phyloP scores from a whole-genome alignment of 2,113 vertebrate genomes.

The Gavialis gangeticus region DNA sequence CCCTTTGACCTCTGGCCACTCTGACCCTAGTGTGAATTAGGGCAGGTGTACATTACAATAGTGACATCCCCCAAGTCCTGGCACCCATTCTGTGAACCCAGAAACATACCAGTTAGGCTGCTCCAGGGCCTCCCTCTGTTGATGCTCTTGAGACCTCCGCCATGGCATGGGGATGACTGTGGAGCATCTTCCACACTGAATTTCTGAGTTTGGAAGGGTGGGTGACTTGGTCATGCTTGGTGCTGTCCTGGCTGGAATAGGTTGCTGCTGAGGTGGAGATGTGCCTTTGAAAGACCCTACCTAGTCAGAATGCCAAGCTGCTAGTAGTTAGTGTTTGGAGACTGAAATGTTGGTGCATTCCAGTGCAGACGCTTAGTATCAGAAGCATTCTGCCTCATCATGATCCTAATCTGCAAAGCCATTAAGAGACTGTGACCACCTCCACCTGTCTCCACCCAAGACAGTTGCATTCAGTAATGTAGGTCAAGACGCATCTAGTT shows the following conservation, averaged over 20 bases:
- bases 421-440: not conserved
- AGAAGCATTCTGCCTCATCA: not conserved
- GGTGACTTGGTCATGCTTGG: too few relatives aligned
- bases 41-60: too few relatives aligned
- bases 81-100: too few relatives aligned
- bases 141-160: too few relatives aligned
- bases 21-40: not conserved
- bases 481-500: not conserved
- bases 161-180: too few relatives aligned
- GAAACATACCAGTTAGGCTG: too few relatives aligned
- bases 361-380: rapidly evolving
- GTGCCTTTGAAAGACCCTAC: not conserved
- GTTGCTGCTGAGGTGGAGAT: too few relatives aligned
- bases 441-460: not conserved
- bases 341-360: rapidly evolving
- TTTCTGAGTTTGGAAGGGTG: too few relatives aligned
- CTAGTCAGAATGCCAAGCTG: rapidly evolving
- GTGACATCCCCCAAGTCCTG: too few relatives aligned
- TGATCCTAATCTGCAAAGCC: not conserved
- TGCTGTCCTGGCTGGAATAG: too few relatives aligned
- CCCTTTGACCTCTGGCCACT: not conserved
- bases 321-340: not conserved
- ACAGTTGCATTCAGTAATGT: slow-evolving; percentile 6
- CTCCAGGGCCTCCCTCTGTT: too few relatives aligned
- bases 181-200: too few relatives aligned